These are phyloP conservation scores for Hippocampus comes DNA, from an alignment of 2,113 vertebrate species.

Conservation along the genomic window DNA sequence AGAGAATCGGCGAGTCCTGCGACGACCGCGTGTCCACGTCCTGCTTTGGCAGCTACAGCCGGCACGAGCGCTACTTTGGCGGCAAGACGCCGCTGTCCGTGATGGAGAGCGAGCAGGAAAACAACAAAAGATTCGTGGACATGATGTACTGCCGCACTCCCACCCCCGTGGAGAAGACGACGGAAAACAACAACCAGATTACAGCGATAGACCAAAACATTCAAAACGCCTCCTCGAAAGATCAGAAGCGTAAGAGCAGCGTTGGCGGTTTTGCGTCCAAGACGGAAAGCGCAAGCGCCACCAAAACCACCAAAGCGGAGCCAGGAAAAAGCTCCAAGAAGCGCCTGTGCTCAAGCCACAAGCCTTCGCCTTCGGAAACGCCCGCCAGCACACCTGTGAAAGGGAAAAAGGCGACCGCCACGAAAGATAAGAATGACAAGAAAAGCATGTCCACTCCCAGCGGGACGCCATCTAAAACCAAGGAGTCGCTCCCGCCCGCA, in stretches of 20 bases:
- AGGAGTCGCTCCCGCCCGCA: constrained; percentile 65
- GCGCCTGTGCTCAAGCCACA: constrained; percentile 77
- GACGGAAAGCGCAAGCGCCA: constrained; percentile 65
- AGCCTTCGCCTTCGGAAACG: constrained; percentile 72
- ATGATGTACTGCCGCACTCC: constrained; percentile 74
- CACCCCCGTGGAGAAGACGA: constrained; percentile 72
- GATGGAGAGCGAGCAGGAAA: constrained; percentile 85
- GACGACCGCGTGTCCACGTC: constrained; percentile 91
- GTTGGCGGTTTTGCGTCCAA: constrained; percentile 64
- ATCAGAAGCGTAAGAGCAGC: constrained; percentile 76
- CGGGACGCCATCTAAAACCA: constrained; percentile 73
- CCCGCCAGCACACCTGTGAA: constrained; percentile 75
- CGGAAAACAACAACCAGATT: constrained; percentile 93
- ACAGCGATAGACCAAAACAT: constrained; percentile 86
- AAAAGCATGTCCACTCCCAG: constrained; percentile 73
- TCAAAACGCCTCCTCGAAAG: constrained; percentile 82
- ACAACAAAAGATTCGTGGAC: constrained; percentile 65
- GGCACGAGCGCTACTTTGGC: constrained; percentile 78
- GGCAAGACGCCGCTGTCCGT: constrained; percentile 85
- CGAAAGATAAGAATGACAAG: constrained; percentile 76
- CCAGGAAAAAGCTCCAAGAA: constrained; percentile 80
- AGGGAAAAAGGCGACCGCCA: constrained; percentile 65
- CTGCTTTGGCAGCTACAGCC: constrained; percentile 83
- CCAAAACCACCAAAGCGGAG: constrained; percentile 74
- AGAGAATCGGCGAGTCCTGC: constrained; percentile 86